Conservation (phyloP, 2,797 vertebrate genomes). For the Brotula barbata region DNA sequence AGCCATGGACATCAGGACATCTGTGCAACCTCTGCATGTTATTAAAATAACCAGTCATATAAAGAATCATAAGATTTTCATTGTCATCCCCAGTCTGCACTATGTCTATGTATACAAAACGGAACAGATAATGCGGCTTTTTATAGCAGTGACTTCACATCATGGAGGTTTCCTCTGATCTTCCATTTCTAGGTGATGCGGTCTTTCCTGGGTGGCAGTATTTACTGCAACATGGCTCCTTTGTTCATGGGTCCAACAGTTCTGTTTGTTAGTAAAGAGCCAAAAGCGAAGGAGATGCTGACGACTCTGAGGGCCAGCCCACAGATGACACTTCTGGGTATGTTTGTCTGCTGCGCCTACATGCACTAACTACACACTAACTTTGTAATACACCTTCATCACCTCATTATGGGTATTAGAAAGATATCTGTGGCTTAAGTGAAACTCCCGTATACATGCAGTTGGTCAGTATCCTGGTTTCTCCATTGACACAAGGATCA, state of each 20-base stretch:
- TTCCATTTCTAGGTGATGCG: slow-evolving; percentile 75
- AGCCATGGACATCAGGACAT: neutral
- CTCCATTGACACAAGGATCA: too few species aligned
- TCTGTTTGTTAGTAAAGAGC: slow-evolving; percentile 85
- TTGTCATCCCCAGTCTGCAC: neutral
- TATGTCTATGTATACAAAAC: too few species aligned
- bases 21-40: neutral
- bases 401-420: too few species aligned
- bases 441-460: too few species aligned
- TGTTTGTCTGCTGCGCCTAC: slow-evolving; percentile 8
- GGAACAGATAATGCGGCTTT: too few species aligned
- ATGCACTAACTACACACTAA: too few species aligned
- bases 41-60: neutral
- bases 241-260: slow-evolving; percentile 85
- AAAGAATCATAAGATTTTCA: neutral
- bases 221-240: slow-evolving; percentile 83
- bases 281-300: slow-evolving; percentile 88
- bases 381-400: too few species aligned
- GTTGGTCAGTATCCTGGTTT: too few species aligned
- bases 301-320: slow-evolving; percentile 75
- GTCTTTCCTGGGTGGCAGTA: slow-evolving; percentile 77
- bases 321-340: slow-evolving; percentile 88
- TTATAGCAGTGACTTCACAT: neutral
- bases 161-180: neutral
- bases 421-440: too few species aligned